Conservation (phyloP, 2,888 invertebrate genomes). For the Athalia rosae region DNA sequence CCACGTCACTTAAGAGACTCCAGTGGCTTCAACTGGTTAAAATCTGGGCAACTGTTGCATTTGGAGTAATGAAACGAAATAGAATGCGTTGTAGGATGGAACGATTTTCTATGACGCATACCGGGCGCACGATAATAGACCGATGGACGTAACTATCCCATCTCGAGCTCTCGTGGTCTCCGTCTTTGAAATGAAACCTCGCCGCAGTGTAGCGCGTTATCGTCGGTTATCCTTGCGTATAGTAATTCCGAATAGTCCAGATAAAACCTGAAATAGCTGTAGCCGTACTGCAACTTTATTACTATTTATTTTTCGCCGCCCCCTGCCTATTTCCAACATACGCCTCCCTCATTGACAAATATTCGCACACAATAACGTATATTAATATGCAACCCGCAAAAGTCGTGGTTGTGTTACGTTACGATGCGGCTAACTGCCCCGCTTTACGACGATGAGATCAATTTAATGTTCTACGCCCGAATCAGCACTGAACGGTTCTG, state of each 20-base stretch:
- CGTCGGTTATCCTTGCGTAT: too few species aligned
- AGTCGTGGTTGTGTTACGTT: background rate
- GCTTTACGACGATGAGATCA: conserved; percentile 25
- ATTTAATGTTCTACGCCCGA: background rate
- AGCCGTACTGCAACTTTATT: too few species aligned
- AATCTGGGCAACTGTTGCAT: background rate
- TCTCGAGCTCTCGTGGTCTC: background rate
- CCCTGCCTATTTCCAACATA: too few species aligned
- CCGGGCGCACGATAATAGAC: conserved; percentile 21
- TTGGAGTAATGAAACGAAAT: background rate
- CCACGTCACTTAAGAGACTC: too few species aligned
- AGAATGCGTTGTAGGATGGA: background rate
- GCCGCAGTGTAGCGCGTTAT: too few species aligned
- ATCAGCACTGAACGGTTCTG: background rate
- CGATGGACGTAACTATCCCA: conserved; percentile 21
- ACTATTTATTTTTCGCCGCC: too few species aligned
- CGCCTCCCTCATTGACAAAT: too few species aligned
- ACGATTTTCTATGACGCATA: conserved; percentile 30
- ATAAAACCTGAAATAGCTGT: too few species aligned
- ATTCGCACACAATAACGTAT: too few species aligned
- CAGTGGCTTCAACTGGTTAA: too few species aligned
- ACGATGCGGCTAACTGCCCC: conserved; percentile 24
- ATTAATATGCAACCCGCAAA: too few species aligned
- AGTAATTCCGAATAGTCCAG: too few species aligned
- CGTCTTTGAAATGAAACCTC: conserved; percentile 8